phyloP scores from a whole-genome alignment of 2,113 vertebrate genomes.

The Varanus salvator region DNA sequence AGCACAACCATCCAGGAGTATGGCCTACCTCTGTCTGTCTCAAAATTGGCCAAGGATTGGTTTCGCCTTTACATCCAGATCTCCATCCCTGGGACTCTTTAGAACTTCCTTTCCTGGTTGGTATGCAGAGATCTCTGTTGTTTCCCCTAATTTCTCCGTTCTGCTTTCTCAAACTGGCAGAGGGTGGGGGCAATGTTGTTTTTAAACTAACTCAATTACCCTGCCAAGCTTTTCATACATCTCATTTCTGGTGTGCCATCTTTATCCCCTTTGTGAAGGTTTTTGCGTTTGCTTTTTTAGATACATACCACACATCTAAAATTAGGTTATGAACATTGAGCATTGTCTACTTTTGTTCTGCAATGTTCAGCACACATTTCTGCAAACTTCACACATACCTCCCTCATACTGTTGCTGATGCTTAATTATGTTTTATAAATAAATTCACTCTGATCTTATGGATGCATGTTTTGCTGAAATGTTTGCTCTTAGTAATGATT shows the following conservation, averaged over 20 bases:
- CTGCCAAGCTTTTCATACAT: background rate
- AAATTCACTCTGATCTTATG: background rate
- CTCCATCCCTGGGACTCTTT: background rate
- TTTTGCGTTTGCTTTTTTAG: background rate
- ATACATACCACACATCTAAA: background rate
- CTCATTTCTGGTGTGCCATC: background rate
- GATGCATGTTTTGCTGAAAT: background rate
- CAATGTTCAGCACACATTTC: background rate
- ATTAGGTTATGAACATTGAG: background rate
- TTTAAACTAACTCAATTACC: background rate
- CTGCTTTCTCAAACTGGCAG: background rate
- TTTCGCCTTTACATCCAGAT: no score
- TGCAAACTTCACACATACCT: background rate
- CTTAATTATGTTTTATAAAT: conserved; percentile 15
- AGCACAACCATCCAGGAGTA: background rate
- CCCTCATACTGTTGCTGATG: background rate
- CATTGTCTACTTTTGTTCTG: background rate
- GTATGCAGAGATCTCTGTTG: background rate
- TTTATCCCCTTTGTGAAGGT: conserved; percentile 1
- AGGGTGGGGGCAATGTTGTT: background rate
- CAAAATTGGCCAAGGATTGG: background rate
- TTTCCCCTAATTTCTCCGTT: accelerated
- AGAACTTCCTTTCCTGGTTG: background rate
- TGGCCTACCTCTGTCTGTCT: background rate
- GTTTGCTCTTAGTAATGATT: background rate